phyloP scores from a whole-genome alignment of 2,888 invertebrate species.

The Pherbina coryleti region DNA sequence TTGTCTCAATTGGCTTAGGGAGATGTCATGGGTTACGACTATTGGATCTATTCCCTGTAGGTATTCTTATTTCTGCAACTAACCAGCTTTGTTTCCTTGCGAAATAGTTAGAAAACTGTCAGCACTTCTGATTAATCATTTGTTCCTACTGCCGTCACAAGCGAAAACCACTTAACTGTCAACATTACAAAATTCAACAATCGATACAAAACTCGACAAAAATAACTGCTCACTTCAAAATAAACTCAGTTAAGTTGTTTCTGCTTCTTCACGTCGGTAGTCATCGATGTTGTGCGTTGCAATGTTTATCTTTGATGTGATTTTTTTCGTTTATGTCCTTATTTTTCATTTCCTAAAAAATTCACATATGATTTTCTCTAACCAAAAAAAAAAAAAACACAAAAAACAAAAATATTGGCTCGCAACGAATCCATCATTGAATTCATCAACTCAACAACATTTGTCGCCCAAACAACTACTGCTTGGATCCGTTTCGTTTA shows the following conservation, averaged over 20 bases:
- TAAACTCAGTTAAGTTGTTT: neutral
- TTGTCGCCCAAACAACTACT: slow-evolving; percentile 26
- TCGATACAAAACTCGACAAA: no score
- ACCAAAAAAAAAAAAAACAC: slow-evolving; percentile 16
- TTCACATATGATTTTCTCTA: slow-evolving; percentile 21
- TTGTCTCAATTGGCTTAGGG: no score
- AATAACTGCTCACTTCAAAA: no score
- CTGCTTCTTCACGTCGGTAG: neutral
- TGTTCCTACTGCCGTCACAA: no score
- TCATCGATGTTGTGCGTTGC: slow-evolving; percentile 19
- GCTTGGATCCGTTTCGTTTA: slow-evolving; percentile 37
- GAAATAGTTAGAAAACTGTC: no score
- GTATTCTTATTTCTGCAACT: no score
- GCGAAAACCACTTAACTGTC: no score
- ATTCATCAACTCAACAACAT: slow-evolving; percentile 36
- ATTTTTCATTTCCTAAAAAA: slow-evolving; percentile 15
- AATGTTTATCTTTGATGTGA: slow-evolving; percentile 26
- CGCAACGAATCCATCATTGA: slow-evolving; percentile 27
- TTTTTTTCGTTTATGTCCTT: slow-evolving; percentile 14
- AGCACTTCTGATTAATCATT: no score
- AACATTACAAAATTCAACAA: no score
- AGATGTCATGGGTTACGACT: no score
- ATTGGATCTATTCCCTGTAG: no score
- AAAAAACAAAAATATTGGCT: slow-evolving; percentile 14
- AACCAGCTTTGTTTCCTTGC: no score